These are phyloP conservation scores for Macaria liturata DNA, from an alignment of 2,888 invertebrate genomes.

Conservation along the genomic window DNA sequence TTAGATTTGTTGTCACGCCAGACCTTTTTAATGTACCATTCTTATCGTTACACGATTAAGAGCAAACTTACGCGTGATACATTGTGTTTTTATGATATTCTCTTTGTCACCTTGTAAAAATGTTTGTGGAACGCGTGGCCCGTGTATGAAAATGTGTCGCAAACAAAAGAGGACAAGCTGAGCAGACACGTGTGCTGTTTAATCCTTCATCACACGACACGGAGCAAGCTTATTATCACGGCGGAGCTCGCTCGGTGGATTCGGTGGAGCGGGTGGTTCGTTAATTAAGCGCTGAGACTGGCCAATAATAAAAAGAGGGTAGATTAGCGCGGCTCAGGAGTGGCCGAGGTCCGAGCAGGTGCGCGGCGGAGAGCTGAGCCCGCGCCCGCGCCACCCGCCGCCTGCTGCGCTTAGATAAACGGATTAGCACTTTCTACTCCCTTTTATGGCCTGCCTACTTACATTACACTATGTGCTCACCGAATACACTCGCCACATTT, in stretches of 20 bases:
- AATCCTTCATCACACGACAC: conserved; percentile 26
- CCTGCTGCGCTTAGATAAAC: conserved; percentile 72
- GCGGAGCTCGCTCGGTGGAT: conserved; percentile 34
- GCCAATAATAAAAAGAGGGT: conserved; percentile 57
- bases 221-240: conserved; percentile 28
- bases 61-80: conserved; percentile 64
- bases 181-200: conserved; percentile 16
- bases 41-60: conserved; percentile 78
- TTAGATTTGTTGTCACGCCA: conserved; percentile 84
- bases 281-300: conserved; percentile 60
- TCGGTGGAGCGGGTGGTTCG: conserved; percentile 49
- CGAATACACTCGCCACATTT: conserved; percentile 32
- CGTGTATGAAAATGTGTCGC: background rate
- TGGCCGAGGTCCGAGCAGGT: conserved; percentile 55
- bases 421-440: conserved; percentile 67
- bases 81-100: conserved; percentile 16
- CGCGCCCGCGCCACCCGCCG: conserved; percentile 44
- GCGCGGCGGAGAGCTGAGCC: conserved; percentile 47
- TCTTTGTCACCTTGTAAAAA: too few relatives aligned
- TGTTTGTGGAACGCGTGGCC: too few relatives aligned
- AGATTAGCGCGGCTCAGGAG: conserved; percentile 57
- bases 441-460: conserved; percentile 42
- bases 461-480: conserved; percentile 30
- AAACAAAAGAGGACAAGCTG: conserved; percentile 11
- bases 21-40: conserved; percentile 83